phyloP scores from a whole-genome alignment of 2,888 invertebrate genomes.

The Heliothis peltigera region DNA sequence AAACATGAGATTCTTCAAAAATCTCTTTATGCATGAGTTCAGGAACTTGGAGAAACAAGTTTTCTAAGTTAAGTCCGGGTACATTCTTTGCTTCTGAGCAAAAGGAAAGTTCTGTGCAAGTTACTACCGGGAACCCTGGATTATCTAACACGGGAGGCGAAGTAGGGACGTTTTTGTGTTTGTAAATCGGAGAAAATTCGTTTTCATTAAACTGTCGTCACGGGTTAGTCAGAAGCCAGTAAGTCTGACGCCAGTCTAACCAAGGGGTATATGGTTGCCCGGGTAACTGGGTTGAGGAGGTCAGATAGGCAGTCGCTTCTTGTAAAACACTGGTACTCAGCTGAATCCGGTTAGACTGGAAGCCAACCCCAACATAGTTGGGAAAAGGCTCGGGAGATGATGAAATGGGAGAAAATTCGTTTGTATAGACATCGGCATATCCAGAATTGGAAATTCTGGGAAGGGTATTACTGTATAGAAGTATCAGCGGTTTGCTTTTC shows the following conservation, averaged over 20 bases:
- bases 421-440: neutral
- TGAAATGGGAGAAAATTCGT: neutral
- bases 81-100: neutral
- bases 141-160: neutral
- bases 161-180: neutral
- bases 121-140: neutral
- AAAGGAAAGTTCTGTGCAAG: neutral
- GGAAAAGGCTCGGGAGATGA: too few species aligned
- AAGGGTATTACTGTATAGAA: neutral
- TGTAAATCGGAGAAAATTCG: neutral
- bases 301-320: too few species aligned
- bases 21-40: constrained; percentile 9
- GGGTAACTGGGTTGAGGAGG: too few species aligned
- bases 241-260: too few species aligned
- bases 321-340: too few species aligned
- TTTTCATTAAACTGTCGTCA: too few species aligned
- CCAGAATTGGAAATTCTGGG: neutral
- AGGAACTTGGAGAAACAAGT: neutral
- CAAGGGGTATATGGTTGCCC: too few species aligned
- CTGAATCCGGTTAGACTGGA: too few species aligned
- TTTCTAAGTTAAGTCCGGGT: neutral
- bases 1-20: neutral
- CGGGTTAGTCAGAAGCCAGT: too few species aligned
- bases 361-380: too few species aligned
- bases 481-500: neutral